Base-by-base conservation (phyloP, 2,113 vertebrate genomes). In the Dascyllus trimaculatus region DNA sequence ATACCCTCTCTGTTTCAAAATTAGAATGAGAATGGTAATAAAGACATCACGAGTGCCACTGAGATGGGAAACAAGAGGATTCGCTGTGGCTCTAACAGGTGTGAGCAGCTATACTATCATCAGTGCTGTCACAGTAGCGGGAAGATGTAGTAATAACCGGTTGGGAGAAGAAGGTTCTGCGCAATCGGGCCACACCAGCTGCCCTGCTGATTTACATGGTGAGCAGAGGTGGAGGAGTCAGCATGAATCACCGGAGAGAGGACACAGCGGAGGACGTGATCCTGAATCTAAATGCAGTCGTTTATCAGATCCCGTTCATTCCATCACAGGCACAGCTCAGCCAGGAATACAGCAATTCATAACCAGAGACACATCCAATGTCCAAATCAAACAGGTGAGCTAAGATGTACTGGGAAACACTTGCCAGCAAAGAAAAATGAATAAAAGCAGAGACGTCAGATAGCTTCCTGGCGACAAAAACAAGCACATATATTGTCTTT, bases 211-310 rank as follows among this genome's bases (percentile, higher is more conserved):
- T 88, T 85, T 81, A 85, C 80, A 70, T 60, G 62, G 25, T 11
- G 54, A 43, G 75, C 71, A 85, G 90, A 88, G 85, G 85, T 78
- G 82, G 82, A 85, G 77, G 60, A 76, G 79, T 66, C 51, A 10
- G 24, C 57, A 71, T 92, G 85, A 93, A 91, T 92, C 88, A 92
- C 67, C 62, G 4, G 0, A 3, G 49, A 26, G 57, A 77, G 71
- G 57, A 85, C 60, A 26, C 75, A 4, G 62, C 4, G 9, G 67
- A 71, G 88, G 85, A 89, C 49, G 83, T 92, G 92, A 82, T 64
- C 65, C 29, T 91, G 89, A 91, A 92, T 91, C 68, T 73, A 75
- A 89, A 94, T 79, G 82, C 21, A 18, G 73, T 54, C 65, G 19
- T 81, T 88, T 66, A 66, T 85, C 71, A 79, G 51, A 70, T 10